Conservation (phyloP, 2,113 vertebrate genomes). For the Elaphurus davidianus region DNA sequence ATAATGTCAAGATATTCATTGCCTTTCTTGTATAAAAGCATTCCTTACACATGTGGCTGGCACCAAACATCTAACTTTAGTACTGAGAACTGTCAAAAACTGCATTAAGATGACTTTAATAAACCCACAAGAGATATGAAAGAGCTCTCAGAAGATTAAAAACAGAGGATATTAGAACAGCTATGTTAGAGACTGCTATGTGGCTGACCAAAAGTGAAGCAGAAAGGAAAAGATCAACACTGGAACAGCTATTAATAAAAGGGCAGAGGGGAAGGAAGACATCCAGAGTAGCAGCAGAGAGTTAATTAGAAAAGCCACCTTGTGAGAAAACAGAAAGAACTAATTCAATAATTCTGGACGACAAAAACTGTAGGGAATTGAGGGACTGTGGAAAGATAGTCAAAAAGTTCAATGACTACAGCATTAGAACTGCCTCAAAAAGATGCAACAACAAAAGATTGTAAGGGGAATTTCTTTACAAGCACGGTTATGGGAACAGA, state of each 20-base stretch:
- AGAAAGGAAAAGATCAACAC: not conserved
- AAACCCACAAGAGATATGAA: not conserved
- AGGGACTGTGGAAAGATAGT: not conserved
- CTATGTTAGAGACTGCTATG: not conserved
- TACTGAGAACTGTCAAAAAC: slow-evolving; percentile 18
- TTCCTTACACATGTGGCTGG: not conserved
- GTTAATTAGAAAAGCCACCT: not conserved
- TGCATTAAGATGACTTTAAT: not conserved
- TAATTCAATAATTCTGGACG: not conserved
- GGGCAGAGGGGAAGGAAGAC: not conserved
- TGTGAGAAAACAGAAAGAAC: not conserved
- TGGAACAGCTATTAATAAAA: not conserved
- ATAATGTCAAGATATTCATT: slow-evolving; percentile 15
- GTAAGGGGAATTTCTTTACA: not conserved
- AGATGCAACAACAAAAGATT: not conserved
- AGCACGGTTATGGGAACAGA: not conserved
- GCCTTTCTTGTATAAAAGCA: not conserved
- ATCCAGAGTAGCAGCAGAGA: not conserved
- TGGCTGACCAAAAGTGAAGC: not conserved
- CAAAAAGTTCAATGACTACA: not conserved
- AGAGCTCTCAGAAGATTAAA: not conserved
- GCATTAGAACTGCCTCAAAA: not conserved
- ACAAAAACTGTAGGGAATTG: not conserved
- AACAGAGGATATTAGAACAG: not conserved
- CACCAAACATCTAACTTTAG: not conserved